phyloP scores from a whole-genome alignment of 1,140 invertebrate species.

The Dufourea novaeangliae region DNA sequence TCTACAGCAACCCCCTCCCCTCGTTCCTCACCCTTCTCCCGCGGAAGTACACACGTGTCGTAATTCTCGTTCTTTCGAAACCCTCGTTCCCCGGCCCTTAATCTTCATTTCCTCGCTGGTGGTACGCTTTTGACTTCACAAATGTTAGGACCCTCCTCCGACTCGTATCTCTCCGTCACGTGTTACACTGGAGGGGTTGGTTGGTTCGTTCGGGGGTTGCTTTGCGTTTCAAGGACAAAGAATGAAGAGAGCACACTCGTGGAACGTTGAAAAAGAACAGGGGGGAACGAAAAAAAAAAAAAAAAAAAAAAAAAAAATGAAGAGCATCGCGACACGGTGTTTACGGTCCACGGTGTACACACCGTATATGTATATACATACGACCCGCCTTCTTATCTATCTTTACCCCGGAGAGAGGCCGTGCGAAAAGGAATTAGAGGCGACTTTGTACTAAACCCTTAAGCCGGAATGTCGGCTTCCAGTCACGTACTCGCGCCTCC shows the following conservation, averaged over 20 bases:
- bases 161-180: conserved; percentile 10
- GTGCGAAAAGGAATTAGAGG: conserved; percentile 43
- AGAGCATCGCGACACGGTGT: conserved; percentile 14
- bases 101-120: conserved; percentile 32
- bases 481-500: conserved; percentile 25
- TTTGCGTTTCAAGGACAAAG: neutral
- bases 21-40: neutral
- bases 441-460: conserved; percentile 33
- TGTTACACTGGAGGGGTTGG: conserved; percentile 5
- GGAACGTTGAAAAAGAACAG: conserved; percentile 10
- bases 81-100: conserved; percentile 27
- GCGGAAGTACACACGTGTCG: conserved; percentile 27
- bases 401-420: conserved; percentile 26
- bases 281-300: neutral
- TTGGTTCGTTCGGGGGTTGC: neutral
- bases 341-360: conserved; percentile 29
- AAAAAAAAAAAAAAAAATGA: neutral
- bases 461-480: conserved; percentile 18
- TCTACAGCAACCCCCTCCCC: neutral
- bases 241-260: neutral
- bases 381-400: conserved; percentile 28
- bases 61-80: conserved; percentile 43
- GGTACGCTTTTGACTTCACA: conserved; percentile 43
- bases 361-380: neutral
- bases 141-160: conserved; percentile 32